Base-by-base conservation (phyloP, 2,797 vertebrate species). In the Labeo calbasu region DNA sequence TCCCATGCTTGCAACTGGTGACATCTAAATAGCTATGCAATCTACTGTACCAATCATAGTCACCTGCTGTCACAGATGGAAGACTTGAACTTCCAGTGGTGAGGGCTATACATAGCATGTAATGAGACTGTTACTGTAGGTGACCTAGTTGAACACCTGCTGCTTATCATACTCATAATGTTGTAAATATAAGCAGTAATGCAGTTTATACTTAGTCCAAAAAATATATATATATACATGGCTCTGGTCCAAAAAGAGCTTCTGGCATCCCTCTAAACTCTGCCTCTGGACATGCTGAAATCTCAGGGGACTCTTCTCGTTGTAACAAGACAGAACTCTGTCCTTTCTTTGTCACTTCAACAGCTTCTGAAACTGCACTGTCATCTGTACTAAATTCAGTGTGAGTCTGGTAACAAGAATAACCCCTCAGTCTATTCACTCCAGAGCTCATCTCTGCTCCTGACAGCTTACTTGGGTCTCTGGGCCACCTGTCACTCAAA, bases 401-500 rank as follows among this genome's bases (percentile, higher is more conserved):
- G 79, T 82, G 79, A 79, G 28, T 79, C 53, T 77, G 46, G 21
- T 61, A 79, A 63, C 65, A 68, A 55, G 57, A 85, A 79, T 53
- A 70, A 81, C 85, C 85, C 51, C 65, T 63, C 50, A 72, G 55
- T 82, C 81, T 43, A 59, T 84, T 36, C 68, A 36, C 72, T 55
- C 21, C 13, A 46, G 53, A 82, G 82, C 78, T 77, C 79, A 83
- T 81, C 65, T 77, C 72, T 25, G 25, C 48, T 53, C 61, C 85
- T 36, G 50, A 50, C 66, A 51, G 81, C 69, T 77, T 32, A 68
- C 66, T 84, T 40, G 69, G 79, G 86, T 86, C 86, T 87, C 55
- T 68, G 70, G 82, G 66, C 84, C 89, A 85, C 89, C 87, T 91
- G 89, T 59, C 79, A 66, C 4, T 75, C 81, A 48, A 23, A 12